Conservation (phyloP, 2,888 invertebrate species). For the Xestia sexstrigata region DNA sequence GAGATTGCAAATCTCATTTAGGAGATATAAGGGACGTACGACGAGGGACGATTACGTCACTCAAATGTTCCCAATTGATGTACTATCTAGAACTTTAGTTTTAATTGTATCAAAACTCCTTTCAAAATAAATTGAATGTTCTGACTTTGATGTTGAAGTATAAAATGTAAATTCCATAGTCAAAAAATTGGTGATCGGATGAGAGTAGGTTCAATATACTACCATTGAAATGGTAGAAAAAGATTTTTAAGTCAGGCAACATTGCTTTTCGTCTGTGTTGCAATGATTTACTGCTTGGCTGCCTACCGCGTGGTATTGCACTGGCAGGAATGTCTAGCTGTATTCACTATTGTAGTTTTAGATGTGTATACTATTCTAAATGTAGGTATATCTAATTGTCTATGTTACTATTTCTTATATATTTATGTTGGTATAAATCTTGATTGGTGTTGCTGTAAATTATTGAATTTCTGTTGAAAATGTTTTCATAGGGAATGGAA, state of each 20-base stretch:
- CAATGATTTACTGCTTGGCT: constrained; percentile 28
- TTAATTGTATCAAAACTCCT: not conserved
- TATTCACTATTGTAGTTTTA: constrained; percentile 47
- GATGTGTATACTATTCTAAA: constrained; percentile 48
- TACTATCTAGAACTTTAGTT: not conserved
- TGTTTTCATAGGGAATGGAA: constrained; percentile 30
- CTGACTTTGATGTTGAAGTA: not conserved
- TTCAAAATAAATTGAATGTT: not conserved
- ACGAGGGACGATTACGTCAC: too few species aligned
- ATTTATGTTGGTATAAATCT: constrained; percentile 58
- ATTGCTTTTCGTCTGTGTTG: not conserved
- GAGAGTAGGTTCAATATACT: not conserved
- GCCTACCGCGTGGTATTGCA: constrained; percentile 54
- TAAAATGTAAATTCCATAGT: not conserved
- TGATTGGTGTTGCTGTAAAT: constrained; percentile 48
- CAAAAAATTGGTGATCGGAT: not conserved
- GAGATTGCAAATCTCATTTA: not conserved
- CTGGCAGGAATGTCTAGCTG: constrained; percentile 67
- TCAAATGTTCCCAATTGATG: not conserved
- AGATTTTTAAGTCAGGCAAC: not conserved
- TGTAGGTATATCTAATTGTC: constrained; percentile 32
- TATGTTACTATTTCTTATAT: constrained; percentile 57
- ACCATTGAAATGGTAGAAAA: not conserved
- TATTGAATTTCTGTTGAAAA: constrained; percentile 27
- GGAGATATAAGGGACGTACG: not conserved